Evolutionary conservation across 2,888 invertebrate genomes (phyloP).

Genomic region (Hypselothyrea guttata): DNA sequence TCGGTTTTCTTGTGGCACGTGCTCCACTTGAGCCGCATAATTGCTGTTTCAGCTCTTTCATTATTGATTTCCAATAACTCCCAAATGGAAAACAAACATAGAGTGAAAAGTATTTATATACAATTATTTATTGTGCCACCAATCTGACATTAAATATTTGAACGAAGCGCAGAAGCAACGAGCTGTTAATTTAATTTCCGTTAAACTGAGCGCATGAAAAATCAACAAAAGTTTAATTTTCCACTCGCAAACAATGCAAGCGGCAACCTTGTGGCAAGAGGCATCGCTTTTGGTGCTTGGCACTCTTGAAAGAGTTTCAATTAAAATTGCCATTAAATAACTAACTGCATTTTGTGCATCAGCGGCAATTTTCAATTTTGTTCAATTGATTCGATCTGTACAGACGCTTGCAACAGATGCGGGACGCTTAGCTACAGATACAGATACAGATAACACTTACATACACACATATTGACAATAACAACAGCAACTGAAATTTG

Average conservation of each 20-base stretch:
- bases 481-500: constrained; percentile 19
- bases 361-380: constrained; percentile 29
- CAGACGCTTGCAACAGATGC: constrained; percentile 42
- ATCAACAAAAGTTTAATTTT: too few relatives aligned
- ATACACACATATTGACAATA: constrained; percentile 1
- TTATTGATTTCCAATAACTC: constrained; percentile 35
- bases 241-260: neutral
- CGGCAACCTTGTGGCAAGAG: too few relatives aligned
- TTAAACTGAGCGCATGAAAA: too few relatives aligned
- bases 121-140: neutral
- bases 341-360: constrained; percentile 25
- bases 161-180: neutral
- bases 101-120: neutral
- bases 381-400: constrained; percentile 52
- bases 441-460: constrained; percentile 28
- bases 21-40: constrained; percentile 49
- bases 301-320: neutral
- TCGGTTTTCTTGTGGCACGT: too few relatives aligned
- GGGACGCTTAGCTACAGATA: constrained; percentile 14
- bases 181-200: constrained; percentile 15
- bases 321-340: constrained; percentile 9
- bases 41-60: constrained; percentile 28
- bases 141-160: neutral
- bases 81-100: neutral
- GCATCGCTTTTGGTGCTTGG: neutral